Evolutionary conservation across 2,888 invertebrate species (phyloP).

Genomic region (Prosopocoilus inquinatus): DNA sequence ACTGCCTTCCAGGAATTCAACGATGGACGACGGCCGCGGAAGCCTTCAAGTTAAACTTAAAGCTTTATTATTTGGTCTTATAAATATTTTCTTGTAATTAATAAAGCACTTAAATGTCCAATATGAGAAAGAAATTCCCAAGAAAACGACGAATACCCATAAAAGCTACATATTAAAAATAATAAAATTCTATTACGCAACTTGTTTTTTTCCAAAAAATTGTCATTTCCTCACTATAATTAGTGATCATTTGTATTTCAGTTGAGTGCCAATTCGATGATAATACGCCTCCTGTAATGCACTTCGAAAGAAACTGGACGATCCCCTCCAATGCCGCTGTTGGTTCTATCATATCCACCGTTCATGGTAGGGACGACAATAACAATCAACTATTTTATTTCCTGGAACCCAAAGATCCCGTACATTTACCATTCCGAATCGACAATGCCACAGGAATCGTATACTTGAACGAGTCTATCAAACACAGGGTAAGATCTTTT

Average conservation of each 20-base stretch:
- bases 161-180: background rate
- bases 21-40: no score
- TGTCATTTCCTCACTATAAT: slow-evolving; percentile 1
- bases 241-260: slow-evolving; percentile 14
- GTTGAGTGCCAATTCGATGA: slow-evolving; percentile 43
- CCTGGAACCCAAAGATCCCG: slow-evolving; percentile 59
- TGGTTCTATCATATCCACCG: slow-evolving; percentile 70
- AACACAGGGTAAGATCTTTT: slow-evolving; percentile 64
- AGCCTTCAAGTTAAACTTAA: no score
- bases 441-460: slow-evolving; percentile 74
- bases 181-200: background rate
- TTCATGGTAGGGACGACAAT: slow-evolving; percentile 66
- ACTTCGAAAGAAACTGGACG: slow-evolving; percentile 68
- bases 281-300: slow-evolving; percentile 68
- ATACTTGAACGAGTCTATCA: slow-evolving; percentile 74
- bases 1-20: no score
- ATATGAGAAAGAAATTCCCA: no score
- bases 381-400: slow-evolving; percentile 65
- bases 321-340: slow-evolving; percentile 69
- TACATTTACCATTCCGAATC: slow-evolving; percentile 70
- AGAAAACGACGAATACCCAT: no score
- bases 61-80: no score
- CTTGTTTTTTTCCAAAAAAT: background rate
- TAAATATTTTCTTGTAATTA: no score
- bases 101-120: no score